Evolutionary conservation across 2,113 vertebrate genomes (phyloP), one percentile per base, ranked within the genome.

Genomic region (Larimichthys crocea): DNA sequence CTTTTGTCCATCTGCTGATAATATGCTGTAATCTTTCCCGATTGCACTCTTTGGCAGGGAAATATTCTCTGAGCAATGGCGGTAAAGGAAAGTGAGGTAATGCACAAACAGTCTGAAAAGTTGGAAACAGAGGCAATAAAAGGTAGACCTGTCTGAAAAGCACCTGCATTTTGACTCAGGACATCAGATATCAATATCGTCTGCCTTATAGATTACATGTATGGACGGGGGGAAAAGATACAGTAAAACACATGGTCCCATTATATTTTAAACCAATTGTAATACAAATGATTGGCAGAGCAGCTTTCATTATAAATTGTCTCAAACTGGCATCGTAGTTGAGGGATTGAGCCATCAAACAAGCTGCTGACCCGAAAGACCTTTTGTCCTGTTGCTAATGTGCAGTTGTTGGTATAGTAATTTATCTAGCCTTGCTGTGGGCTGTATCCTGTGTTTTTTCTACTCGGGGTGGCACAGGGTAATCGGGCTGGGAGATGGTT

Each of bases 401-500:
- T 82, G 78, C 79, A 82, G 83, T 86, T 91, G 88, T 84, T 83
- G 84, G 31, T 49, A 2, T 69, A 63, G 83, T 79, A 76, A 88
- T 91, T 78, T 24, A 88, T 87, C 64, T 65, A 0, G 42, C 64
- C 61, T 61, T 0, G 19, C 78, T 26, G 10, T 15, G 63, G 84
- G 68, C 48, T 2, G 40, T 57, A 35, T 85, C 69, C 44, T 31
- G n/a, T 31, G 48, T 50, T 60, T 56, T 48, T 35, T 67, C 80
- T 79, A 70, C 65, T 48, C 24, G 17, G 24, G 61, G 60, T 26
- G 74, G 83, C 75, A 52, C 50, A 46, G 80, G 82, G 80, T 89
- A 86, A 87, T 89, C 67, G 11, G 68, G 53, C 61, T n/a, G 46
- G 79, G 86, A 87, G 77, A 44, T 15, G 31, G 72, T 55, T 60